Base-by-base conservation (phyloP, 2,113 vertebrate genomes). In the Arenaria interpres region DNA sequence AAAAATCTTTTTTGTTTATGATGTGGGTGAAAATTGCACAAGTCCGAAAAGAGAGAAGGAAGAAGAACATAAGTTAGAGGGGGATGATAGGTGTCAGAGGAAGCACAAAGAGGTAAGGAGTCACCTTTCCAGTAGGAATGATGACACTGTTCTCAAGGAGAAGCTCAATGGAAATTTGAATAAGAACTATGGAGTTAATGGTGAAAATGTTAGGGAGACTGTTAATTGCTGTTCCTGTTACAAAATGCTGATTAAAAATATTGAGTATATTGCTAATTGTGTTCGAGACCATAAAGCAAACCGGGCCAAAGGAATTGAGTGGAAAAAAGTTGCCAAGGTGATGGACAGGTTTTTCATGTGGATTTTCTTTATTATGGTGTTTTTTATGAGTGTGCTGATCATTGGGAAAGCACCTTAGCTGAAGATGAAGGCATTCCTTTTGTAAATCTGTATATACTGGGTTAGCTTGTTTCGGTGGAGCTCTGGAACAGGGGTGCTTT, bases 321-420 rank as follows among this genome's bases (percentile, higher is more conserved):
- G 99, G 99, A 99, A 99, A 96, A 99, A 99, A 93, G 98, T 99
- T 1, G 99, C 99, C 51, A 99, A 99, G 98, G 99, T 99, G 97
- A 99, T 99, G 98, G 99, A 99, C 94, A 97, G 99, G 9, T 99
- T 99, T 97, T 99, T 99, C 96, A 99, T 99, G 99, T 99, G 99
- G 99, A 98, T 99, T 92, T 99, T 99, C 94, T 99, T 99, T 82
- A 76, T 99, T 21, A 99, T 99, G 99, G 99, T 99, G 66, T 99
- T 99, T 93, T 99, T 99, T 75, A 99, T 99, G 99, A 99, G 99
- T 4, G 96, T 99, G 93, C 97, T 99, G 83, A 98, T 99, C 91
- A 99, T 99, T 80, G 99, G 99, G 82, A 99, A 99, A 97, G 99
- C 99, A 10, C 98, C 98, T 41, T 99, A 97, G 98, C 28, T 67